phyloP scores from a whole-genome alignment of 2,888 invertebrate genomes.

The Brachyopa scutellaris region DNA sequence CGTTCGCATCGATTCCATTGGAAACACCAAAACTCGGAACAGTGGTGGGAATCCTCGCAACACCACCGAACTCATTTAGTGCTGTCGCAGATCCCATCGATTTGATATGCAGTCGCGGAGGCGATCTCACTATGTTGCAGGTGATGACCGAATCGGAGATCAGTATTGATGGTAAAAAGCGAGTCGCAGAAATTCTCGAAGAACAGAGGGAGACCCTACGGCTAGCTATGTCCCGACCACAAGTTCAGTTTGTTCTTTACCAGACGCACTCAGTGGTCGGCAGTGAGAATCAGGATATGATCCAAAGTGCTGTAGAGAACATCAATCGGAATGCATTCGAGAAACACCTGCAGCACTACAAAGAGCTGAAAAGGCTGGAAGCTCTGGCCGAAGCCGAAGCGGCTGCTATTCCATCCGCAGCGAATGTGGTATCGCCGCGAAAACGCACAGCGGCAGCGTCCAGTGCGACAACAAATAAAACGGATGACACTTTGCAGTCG shows the following conservation, averaged over 20 bases:
- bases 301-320: conserved; percentile 86
- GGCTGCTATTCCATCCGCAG: conserved; percentile 77
- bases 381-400: conserved; percentile 79
- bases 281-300: conserved; percentile 89
- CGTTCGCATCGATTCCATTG: conserved; percentile 82
- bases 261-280: conserved; percentile 91
- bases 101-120: conserved; percentile 90
- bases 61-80: conserved; percentile 91
- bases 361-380: conserved; percentile 78
- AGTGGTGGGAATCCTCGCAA: conserved; percentile 87
- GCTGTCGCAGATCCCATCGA: conserved; percentile 91
- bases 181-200: conserved; percentile 86
- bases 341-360: conserved; percentile 84
- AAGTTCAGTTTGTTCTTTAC: conserved; percentile 91
- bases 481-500: conserved; percentile 23
- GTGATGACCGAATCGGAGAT: conserved; percentile 87
- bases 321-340: conserved; percentile 88
- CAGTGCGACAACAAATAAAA: conserved; percentile 62
- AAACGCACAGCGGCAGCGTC: conserved; percentile 74
- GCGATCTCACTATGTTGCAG: conserved; percentile 89
- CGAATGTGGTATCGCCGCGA: conserved; percentile 75
- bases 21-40: conserved; percentile 84
- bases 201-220: conserved; percentile 89
- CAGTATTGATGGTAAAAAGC: conserved; percentile 84
- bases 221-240: conserved; percentile 90